These are phyloP conservation scores for Campylomormyrus numenius DNA, from an alignment of 2,113 vertebrate species.

Conservation along the genomic window DNA sequence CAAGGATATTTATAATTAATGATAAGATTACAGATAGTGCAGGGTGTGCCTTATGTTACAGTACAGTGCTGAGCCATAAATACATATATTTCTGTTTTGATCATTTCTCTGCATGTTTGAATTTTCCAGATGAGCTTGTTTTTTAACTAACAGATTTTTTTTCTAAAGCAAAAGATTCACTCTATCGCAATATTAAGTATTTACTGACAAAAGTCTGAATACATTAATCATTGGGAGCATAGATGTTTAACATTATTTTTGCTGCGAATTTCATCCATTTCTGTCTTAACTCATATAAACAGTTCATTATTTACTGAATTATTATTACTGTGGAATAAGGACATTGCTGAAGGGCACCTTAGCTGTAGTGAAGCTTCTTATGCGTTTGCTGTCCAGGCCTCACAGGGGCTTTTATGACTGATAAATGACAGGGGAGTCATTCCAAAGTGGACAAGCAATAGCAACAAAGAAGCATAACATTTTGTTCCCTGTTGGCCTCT, in stretches of 20 bases:
- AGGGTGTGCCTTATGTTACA: not conserved
- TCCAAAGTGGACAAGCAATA: not conserved
- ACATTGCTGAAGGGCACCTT: not conserved
- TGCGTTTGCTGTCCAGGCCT: not conserved
- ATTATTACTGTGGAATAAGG: not conserved
- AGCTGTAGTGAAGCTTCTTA: not conserved
- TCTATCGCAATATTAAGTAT: not conserved
- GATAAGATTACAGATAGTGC: not conserved
- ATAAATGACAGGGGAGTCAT: not conserved
- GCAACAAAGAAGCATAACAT: not conserved
- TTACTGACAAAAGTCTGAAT: not conserved
- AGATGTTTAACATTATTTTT: not conserved
- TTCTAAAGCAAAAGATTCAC: not conserved
- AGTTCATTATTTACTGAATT: not conserved
- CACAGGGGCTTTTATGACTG: not conserved
- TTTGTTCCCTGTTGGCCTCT: not conserved
- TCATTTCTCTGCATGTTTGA: not conserved
- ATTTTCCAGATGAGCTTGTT: not conserved
- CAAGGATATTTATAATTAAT: not conserved
- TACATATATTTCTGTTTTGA: not conserved
- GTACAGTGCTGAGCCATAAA: not conserved
- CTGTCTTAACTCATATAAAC: not conserved
- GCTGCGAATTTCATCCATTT: not conserved
- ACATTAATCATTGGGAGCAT: not conserved
- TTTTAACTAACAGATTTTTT: not conserved